Evolutionary conservation across 2,113 vertebrate species (phyloP).

Genomic region (Regulus satrapa): DNA sequence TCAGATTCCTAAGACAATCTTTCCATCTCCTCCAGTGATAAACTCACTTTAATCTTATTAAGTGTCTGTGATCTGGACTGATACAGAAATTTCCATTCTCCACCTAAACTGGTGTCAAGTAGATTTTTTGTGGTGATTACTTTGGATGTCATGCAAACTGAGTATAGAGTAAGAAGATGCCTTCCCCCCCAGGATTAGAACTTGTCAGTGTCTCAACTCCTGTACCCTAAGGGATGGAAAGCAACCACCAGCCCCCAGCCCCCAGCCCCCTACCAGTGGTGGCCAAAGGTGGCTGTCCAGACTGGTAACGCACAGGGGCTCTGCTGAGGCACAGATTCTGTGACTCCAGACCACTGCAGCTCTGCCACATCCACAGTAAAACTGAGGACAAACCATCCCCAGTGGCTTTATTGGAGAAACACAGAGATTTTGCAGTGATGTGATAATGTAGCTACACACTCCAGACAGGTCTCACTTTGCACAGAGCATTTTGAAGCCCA

Average conservation of each 20-base stretch:
- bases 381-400: neutral
- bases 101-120: neutral
- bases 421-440: neutral
- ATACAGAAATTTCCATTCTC: neutral
- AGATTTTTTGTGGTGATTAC: neutral
- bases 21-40: neutral
- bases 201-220: neutral
- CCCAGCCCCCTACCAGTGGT: accelerated
- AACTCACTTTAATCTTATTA: neutral
- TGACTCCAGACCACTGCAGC: neutral
- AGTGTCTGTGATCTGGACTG: neutral
- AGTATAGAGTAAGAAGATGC: neutral
- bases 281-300: neutral
- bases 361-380: neutral
- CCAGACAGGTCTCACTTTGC: neutral
- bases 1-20: neutral
- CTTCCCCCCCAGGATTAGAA: neutral
- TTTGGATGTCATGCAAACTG: neutral
- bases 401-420: neutral
- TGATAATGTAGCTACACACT: neutral
- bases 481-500: neutral
- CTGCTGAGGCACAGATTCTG: neutral
- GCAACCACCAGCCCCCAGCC: neutral
- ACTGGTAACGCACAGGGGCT: neutral
- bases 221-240: neutral